Base-by-base conservation (phyloP, 2,113 vertebrate genomes). In the Stegostoma tigrinum region DNA sequence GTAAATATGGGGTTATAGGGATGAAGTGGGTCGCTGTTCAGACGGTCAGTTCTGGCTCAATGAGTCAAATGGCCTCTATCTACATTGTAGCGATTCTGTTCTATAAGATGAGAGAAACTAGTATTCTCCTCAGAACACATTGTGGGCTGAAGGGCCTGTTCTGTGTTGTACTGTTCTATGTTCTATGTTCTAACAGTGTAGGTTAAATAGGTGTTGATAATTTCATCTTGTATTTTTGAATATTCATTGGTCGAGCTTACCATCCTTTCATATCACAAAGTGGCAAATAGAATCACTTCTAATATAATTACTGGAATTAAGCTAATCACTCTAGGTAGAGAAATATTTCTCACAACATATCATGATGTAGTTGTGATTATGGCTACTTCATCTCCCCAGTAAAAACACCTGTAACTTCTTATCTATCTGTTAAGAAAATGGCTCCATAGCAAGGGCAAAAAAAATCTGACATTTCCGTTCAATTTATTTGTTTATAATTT, bases 261-360 rank as follows among this genome's bases (percentile, higher is more conserved):
- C 90, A 95, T 95, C 93, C 87, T 96, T 90, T 94, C 61, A 30
- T 42, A 95, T 64, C 78, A 48, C 90, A n/a, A 94, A 45, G 67
- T 45, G 66, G 10, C 75, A 70, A 78, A 96, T 96, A 87, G 61
- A 91, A 86, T 85, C 95, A 85, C 48, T 24, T 38, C 34, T 23
- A 80, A 72, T 48, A 72, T 95, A 95, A 68, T 94, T 68, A 68
- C 91, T 68, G 91, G 66, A 72, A 30, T 95, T 12, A 48, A 95
- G 23, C 67, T 48, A 48, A 14, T 24, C 42, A 45, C 38, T 17
- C 21, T 17, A 24, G 64, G 14, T 66, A 34, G 38, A 67, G 91
- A 38, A 68, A 42, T 42, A 27, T 27, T 72, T 30, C 70, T 72
- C 45, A 89, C 34, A 38, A 38, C 64, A 68, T 1, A 10, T 10